Evolutionary conservation across 2,113 vertebrate species (phyloP), one percentile per base, ranked within the genome.

Genomic region (Maccullochella peelii): DNA sequence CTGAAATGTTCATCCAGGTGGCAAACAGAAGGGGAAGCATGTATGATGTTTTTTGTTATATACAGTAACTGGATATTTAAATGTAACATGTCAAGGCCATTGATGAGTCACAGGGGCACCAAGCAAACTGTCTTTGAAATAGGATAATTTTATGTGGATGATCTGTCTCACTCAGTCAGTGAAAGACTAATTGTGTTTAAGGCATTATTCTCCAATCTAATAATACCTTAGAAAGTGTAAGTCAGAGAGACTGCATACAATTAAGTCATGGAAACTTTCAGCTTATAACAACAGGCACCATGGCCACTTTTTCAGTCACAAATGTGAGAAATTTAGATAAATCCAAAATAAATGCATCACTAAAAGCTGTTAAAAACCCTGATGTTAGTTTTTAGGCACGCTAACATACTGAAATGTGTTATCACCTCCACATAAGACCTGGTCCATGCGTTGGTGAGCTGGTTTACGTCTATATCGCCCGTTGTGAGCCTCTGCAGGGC

Each of bases 371-470:
- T 14, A 47, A 15, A 65, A 57, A 16, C 14, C 1, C 20, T 27
- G 23, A 10, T 9, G 16, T 33, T 3, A 23, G 36, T 16, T 79
- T 25, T 25, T 30, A 59, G 4, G 15, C 12, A 40, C 2, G 52
- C 49, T 40, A 69, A 61, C 9, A 74, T 2, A 21, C 0, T 69
- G 36, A 77, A 40, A 71, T 49, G 33, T 42, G 25, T 54, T 8
- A 85, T 94, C 87, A 99, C 98, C 96, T 99, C 97, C 3, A 94
- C 92, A 73, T 99, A 99, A 33, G 96, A 94, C 93, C 95, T 97
- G 86, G 96, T 95, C 98, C 98, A 99, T 0, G 95, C 80, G 52
- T 94, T 95, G 75, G 97, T 94, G 82, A 98, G 94, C 50, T 96
- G 95, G 86, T 97, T 96, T 5, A 97, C 82, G 33, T 97, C 97